Percentiles rank a stretch among this genome's conserved stretches.
Evolutionary conservation across 2,797 vertebrate genomes (phyloP).

Genomic region (Threskiornis aethiopicus): DNA sequence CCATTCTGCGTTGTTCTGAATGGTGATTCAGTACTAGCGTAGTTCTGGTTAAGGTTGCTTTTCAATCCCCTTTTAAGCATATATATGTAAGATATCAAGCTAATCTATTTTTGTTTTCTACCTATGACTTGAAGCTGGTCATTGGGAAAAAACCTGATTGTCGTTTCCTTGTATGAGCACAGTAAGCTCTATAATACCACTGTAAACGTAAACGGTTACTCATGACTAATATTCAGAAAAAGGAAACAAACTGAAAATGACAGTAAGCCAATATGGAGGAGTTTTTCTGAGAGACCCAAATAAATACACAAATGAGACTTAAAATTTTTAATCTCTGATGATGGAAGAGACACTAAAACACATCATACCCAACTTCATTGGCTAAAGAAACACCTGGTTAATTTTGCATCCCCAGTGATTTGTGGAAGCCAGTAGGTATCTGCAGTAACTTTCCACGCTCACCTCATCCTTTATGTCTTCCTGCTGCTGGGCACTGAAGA

Average conservation of each 20-base stretch:
- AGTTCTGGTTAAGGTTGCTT: not conserved
- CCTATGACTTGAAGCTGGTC: not conserved
- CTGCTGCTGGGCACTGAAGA: slow-evolving; percentile 97
- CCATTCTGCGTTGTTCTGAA: not conserved
- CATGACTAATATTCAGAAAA: not conserved
- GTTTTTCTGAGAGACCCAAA: not conserved
- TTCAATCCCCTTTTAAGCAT: not conserved
- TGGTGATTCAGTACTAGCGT: not conserved
- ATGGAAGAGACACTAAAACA: not conserved
- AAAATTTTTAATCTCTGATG: not conserved
- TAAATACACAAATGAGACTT: not conserved
- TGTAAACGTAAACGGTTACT: not conserved
- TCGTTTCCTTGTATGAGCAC: not conserved
- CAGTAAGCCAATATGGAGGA: not conserved
- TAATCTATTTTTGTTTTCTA: not conserved
- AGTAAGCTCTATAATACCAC: not conserved
- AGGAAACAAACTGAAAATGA: not conserved
- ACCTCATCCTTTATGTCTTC: slow-evolving; percentile 99
- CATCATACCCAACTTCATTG: not conserved
- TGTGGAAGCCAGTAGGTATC: slow-evolving; percentile 3
- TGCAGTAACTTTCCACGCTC: slow-evolving; percentile 48
- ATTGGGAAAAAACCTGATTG: not conserved
- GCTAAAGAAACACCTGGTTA: not conserved
- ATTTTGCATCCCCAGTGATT: not conserved
- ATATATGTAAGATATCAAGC: not conserved